Percentiles rank a stretch among this genome's conserved stretches.
These are phyloP conservation scores for Aricia artaxerxes DNA, from an alignment of 2,888 invertebrate species.

Conservation along the genomic window DNA sequence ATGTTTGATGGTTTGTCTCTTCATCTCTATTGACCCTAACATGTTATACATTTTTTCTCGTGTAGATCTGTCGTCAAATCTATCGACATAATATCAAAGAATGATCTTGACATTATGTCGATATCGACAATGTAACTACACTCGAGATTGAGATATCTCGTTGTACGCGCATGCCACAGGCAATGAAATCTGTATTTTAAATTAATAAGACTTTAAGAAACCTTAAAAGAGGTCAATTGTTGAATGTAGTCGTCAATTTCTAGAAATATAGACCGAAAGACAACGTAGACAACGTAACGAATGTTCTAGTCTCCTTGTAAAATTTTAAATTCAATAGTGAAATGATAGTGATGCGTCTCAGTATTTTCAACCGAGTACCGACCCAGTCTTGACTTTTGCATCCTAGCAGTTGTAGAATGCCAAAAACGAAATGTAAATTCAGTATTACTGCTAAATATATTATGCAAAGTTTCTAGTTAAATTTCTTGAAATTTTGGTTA, in stretches of 20 bases:
- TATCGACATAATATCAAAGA: no score
- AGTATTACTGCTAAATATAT: background rate
- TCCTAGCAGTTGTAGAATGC: background rate
- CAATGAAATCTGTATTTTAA: background rate
- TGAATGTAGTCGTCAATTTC: background rate
- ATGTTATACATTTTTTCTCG: no score
- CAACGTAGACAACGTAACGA: no score
- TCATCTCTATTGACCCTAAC: no score
- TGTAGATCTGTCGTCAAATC: no score
- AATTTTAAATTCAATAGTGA: background rate
- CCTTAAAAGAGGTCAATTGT: background rate
- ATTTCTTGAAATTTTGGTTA: background rate
- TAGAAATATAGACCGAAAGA: background rate
- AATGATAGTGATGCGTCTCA: background rate
- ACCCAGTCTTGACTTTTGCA: background rate
- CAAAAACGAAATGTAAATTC: background rate
- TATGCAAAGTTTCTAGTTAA: background rate
- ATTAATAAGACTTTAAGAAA: background rate
- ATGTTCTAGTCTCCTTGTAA: slow-evolving; percentile 1
- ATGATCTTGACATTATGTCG: no score
- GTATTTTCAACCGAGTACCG: background rate
- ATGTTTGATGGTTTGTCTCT: no score
- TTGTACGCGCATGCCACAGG: no score
- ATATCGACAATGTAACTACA: no score
- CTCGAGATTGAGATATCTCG: no score